These are phyloP conservation scores for Pseudorhiza aurosa DNA, from an alignment of 30 jellyfish, hydroid and myxozoan species.

Conservation along the genomic window DNA sequence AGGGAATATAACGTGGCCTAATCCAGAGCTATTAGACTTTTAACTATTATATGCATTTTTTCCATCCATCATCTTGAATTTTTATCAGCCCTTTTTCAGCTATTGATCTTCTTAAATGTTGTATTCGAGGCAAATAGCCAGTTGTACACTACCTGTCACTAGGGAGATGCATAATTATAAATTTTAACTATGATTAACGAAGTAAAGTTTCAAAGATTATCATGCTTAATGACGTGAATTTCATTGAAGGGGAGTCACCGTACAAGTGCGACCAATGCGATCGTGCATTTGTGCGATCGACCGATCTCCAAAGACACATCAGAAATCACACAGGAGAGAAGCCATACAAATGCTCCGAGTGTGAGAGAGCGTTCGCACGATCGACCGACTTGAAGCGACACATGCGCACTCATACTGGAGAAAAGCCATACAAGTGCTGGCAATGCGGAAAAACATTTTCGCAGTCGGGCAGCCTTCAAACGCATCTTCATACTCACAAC, in stretches of 20 bases:
- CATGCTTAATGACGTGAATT: no score
- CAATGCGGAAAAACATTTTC: constrained; percentile 88
- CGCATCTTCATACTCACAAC: constrained; percentile 87
- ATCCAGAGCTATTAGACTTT: no score
- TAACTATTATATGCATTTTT: not conserved
- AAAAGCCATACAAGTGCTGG: constrained; percentile 90
- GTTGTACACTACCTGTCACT: no score
- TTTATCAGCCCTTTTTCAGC: not conserved
- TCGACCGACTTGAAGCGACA: constrained; percentile 97
- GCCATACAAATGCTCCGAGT: constrained; percentile 96
- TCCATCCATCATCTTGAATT: not conserved
- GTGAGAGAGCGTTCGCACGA: constrained; percentile 98
- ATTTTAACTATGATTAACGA: no score
- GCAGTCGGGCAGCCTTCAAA: constrained; percentile 86
- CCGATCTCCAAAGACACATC: constrained; percentile 96
- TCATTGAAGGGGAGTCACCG: constrained; percentile 90
- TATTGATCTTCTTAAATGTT: not conserved
- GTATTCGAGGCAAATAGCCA: no score
- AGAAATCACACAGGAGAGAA: constrained; percentile 99
- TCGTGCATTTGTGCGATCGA: constrained; percentile 99
- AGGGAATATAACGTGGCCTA: no score
- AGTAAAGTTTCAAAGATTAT: not conserved
- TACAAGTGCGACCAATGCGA: constrained; percentile 98
- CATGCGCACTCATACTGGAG: constrained; percentile 99
- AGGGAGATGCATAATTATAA: no score